Evolutionary conservation across 2,113 vertebrate genomes (phyloP).

Genomic region (Ardeotis arabs): DNA sequence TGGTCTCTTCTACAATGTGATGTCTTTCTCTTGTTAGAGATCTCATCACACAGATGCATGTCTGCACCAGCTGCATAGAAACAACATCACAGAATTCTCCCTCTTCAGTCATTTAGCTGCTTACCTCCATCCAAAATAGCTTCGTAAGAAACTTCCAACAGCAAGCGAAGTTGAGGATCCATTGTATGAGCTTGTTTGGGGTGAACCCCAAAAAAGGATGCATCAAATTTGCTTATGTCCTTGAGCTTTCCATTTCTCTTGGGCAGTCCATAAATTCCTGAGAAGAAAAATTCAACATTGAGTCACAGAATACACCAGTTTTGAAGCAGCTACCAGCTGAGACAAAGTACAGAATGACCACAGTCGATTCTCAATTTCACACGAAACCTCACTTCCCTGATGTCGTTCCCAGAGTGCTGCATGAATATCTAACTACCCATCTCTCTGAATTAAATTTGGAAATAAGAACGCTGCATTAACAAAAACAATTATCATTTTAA

Average conservation of each 20-base stretch:
- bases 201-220: slow-evolving; percentile 91
- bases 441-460: neutral
- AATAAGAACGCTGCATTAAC: neutral
- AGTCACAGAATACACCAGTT: neutral
- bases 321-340: neutral
- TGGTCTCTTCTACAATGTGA: neutral
- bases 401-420: neutral
- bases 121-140: slow-evolving; percentile 93
- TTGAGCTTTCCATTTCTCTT: slow-evolving; percentile 93
- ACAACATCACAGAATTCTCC: neutral
- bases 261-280: slow-evolving; percentile 92
- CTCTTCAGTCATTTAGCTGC: neutral
- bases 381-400: neutral
- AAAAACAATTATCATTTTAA: neutral
- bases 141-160: slow-evolving; percentile 92
- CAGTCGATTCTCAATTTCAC: neutral
- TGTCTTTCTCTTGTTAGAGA: neutral
- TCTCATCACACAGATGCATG: neutral
- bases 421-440: neutral
- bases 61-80: neutral
- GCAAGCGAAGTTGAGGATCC: slow-evolving; percentile 94
- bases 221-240: slow-evolving; percentile 92
- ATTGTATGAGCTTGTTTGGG: slow-evolving; percentile 96
- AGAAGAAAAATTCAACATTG: neutral
- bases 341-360: neutral